Conservation (phyloP, 64 coral and sea anemone species). For the Acropora yongei region DNA sequence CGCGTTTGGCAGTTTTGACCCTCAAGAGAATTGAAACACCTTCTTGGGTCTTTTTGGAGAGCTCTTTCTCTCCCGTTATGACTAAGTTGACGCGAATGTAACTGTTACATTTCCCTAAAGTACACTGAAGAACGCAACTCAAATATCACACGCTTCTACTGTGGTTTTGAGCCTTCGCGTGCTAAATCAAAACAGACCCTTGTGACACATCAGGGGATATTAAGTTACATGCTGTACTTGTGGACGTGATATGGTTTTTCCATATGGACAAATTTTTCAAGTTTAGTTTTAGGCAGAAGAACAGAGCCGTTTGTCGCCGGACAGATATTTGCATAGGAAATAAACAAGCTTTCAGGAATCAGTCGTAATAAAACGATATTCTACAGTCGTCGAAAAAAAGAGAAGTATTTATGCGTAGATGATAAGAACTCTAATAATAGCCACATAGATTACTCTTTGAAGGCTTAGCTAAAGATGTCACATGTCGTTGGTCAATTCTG, state of each 20-base stretch:
- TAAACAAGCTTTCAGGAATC: neutral
- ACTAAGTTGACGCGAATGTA: neutral
- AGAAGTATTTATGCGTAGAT: too few species aligned
- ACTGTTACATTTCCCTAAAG: neutral
- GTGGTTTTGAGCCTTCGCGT: neutral
- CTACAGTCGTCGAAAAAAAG: too few species aligned
- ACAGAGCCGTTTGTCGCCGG: neutral
- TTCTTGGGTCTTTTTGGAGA: neutral
- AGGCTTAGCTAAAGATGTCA: too few species aligned
- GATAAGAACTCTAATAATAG: too few species aligned
- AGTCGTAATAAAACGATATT: too few species aligned
- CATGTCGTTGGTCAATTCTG: too few species aligned
- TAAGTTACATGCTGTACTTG: neutral
- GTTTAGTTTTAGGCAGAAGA: neutral
- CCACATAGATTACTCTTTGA: too few species aligned
- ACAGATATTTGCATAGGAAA: neutral
- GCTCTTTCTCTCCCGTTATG: neutral
- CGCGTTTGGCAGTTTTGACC: neutral
- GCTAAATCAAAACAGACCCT: slow-evolving; percentile 23
- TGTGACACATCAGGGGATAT: neutral
- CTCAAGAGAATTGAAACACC: neutral
- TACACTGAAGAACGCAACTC: slow-evolving; percentile 31
- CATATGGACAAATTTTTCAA: neutral
- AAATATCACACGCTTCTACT: neutral
- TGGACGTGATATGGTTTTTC: neutral